Evolutionary conservation across 2,797 vertebrate genomes (phyloP), one percentile per base, ranked within the genome.

Genomic region (Poeciliopsis presidionis): DNA sequence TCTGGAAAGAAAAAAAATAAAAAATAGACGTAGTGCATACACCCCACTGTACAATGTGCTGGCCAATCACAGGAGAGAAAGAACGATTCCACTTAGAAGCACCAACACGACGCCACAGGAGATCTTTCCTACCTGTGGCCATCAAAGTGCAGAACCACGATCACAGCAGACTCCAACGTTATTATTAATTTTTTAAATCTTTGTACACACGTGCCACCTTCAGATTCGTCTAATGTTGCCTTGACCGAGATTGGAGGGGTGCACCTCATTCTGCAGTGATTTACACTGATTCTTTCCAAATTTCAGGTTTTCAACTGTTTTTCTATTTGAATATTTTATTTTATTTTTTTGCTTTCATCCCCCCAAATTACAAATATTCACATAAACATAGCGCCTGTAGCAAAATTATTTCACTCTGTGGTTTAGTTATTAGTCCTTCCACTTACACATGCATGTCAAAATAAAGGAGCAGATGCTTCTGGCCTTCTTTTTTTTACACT

Each of bases 401-500:
- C 30, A 36, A 36, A 63, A 61, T 33, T 8, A 67, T 41, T 67
- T 67, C 36, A 11, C 20, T 67, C 36, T 12, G 20, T 4, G 9
- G 22, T 20, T 22, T 11, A 41, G 22, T 22, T 41, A 67, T 25
- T 41, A 67, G 39, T 41, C 9, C 22, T 5, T 67, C 5, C 36
- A 25, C 33, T 63, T 36, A 20, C 36, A 25, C 63, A 67, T 90
- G 69, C 74, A 76, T 65, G 57, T 61, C 55, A 85, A 87, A 85
- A 81, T 81, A 87, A 89, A 85, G 22, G 18, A 82, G 81, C 83
- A 89, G 91, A 94, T 95, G 22, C 89, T 87, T 89, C 86, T 93
- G 89, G 33, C 88, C 95, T 91, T 92, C 91, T 94, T 92, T 95
- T 92, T 95, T 95, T 94, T n/a, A 43, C 25, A 96, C 94, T 91